These are phyloP conservation scores for Aphidius ervi DNA, from an alignment of 1,140 invertebrate genomes.

Conservation along the genomic window DNA sequence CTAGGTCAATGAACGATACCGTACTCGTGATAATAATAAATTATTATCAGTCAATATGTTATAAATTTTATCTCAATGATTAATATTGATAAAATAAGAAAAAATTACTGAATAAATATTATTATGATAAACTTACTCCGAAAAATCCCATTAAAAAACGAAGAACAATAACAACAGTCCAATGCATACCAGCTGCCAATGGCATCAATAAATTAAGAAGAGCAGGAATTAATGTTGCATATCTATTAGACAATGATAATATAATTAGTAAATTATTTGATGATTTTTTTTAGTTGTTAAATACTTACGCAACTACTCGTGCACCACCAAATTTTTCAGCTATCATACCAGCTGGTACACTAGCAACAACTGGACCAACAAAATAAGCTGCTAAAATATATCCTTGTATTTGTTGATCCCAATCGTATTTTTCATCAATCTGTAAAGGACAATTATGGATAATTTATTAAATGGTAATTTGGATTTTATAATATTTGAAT, in stretches of 20 bases:
- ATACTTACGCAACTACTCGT: conserved; percentile 61
- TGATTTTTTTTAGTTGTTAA: neutral
- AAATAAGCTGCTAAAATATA: conserved; percentile 65
- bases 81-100: neutral
- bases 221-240: conserved; percentile 62
- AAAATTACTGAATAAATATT: no score
- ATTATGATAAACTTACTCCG: conserved; percentile 52
- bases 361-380: conserved; percentile 58
- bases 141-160: conserved; percentile 65
- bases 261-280: neutral
- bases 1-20: no score
- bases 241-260: conserved; percentile 34
- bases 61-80: no score
- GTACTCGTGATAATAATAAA: no score
- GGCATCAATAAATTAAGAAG: conserved; percentile 69
- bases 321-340: conserved; percentile 72
- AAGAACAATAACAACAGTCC: conserved; percentile 57
- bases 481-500: neutral
- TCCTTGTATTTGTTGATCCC: conserved; percentile 61
- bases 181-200: conserved; percentile 59
- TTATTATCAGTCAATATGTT: no score
- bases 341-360: conserved; percentile 64
- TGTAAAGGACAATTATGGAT: conserved; percentile 24
- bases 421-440: conserved; percentile 58
- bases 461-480: no score